phyloP scores from a whole-genome alignment of 2,888 invertebrate genomes.

The Fragum whitleyi region DNA sequence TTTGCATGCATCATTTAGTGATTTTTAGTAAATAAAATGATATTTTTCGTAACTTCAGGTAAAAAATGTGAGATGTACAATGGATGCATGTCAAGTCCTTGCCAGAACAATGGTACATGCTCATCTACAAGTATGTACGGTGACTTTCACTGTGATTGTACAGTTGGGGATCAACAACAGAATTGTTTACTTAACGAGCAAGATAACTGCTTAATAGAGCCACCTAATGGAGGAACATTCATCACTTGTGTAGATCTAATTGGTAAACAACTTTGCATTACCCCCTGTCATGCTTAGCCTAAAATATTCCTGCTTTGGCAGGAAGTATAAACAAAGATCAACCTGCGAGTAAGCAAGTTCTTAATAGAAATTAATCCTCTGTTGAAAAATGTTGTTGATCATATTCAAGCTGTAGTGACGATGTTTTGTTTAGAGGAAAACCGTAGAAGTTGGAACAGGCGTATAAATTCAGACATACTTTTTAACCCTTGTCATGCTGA shows the following conservation, averaged over 20 bases:
- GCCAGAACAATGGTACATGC: conserved; percentile 34
- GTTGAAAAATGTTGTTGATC: too few species aligned
- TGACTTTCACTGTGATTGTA: conserved; percentile 30
- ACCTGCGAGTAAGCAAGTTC: neutral
- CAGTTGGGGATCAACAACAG: conserved; percentile 34
- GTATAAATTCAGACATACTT: too few species aligned
- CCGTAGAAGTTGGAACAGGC: too few species aligned
- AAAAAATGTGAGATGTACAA: neutral
- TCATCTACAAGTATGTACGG: neutral
- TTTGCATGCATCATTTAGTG: too few species aligned
- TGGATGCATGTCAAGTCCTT: conserved; percentile 7
- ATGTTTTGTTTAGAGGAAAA: too few species aligned
- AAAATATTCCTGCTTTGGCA: neutral
- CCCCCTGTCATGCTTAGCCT: neutral
- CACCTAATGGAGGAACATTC: conserved; percentile 21
- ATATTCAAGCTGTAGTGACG: too few species aligned
- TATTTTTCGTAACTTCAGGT: neutral
- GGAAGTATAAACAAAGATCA: too few species aligned
- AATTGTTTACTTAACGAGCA: conserved; percentile 44
- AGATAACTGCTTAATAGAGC: conserved; percentile 7
- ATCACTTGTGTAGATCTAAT: conserved; percentile 47
- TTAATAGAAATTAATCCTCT: too few species aligned
- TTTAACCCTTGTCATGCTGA: too few species aligned
- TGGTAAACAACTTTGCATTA: conserved; percentile 24
- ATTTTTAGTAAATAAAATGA: too few species aligned